Base-by-base conservation (phyloP, 2,797 vertebrate species). In the Hypotaenidia philippensis region DNA sequence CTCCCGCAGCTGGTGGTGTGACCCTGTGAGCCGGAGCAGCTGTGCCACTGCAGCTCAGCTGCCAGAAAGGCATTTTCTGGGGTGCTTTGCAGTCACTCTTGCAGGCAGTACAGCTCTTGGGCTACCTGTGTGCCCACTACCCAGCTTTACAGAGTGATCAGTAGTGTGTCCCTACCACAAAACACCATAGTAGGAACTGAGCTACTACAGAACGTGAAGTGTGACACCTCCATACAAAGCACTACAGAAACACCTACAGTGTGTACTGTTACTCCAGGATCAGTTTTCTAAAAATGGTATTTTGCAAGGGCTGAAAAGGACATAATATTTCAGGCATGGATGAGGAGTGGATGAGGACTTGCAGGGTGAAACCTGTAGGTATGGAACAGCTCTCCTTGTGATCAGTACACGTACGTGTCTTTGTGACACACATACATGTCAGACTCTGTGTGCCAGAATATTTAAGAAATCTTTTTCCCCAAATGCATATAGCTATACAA, bases 21-120 rank as follows among this genome's bases (percentile, higher is more conserved):
- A 21, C 50, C 5, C n/a, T 0, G 1, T n/a, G n/a, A 3, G 0
- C 71, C 20, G 41, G 22, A 50, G 34, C 56, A 69, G 29, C 38
- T 36, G 20, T 0, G 1, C 52, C n/a, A 36, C n/a, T 44, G 60
- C 32, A 31, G 77, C 72, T 50, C 27, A 14, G 2, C 10, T 29
- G 45, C 59, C 32, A 53, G 65, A 45, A 64, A 6, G 25, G 44
- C 32, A 11, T 40, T 34, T 66, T 52, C 59, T 52, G 38, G 65
- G 25, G 13, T 16, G 27, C 29, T 41, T 47, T 59, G 60, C 31
- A 20, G 66, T 31, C 31, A 4, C 16, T 38, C 27, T 32, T 17
- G 23, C 18, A 4, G 74, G 40, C 19, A 59, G 45, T 17, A 65
- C 52, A 64, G 4, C 59, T 59, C 64, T 36, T 29, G 34, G 32